These are phyloP conservation scores for Ondatra zibethicus DNA, from an alignment of 2,113 vertebrate genomes.

Conservation along the genomic window DNA sequence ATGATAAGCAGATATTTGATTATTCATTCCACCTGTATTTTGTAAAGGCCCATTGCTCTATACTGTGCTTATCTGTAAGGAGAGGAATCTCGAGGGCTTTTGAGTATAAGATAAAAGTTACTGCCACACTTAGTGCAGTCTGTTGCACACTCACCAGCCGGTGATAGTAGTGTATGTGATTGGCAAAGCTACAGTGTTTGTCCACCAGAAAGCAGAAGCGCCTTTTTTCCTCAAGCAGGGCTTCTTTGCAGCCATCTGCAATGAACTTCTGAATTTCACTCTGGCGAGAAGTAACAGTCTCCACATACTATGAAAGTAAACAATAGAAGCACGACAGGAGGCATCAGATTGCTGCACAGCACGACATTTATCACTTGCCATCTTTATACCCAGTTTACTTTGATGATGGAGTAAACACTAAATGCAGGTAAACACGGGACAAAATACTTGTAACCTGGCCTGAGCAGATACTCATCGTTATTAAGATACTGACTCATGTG, in stretches of 20 bases:
- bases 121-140: neutral
- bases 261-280: conserved; percentile 97
- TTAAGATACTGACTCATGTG: neutral
- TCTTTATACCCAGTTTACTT: neutral
- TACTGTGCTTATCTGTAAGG: neutral
- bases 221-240: conserved; percentile 96
- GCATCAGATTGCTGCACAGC: neutral
- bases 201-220: conserved; percentile 98
- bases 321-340: neutral
- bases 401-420: neutral
- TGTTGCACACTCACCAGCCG: conserved; percentile 88
- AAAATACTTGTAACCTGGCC: neutral
- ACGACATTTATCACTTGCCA: neutral
- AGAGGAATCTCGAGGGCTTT: neutral
- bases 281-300: conserved; percentile 93
- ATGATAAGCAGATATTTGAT: neutral
- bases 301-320: conserved; percentile 89
- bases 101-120: neutral
- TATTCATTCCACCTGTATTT: neutral
- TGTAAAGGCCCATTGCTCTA: neutral
- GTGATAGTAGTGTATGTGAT: conserved; percentile 91
- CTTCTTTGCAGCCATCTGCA: conserved; percentile 95
- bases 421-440: neutral
- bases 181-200: conserved; percentile 96
- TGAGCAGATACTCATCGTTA: neutral